These are phyloP conservation scores for Hybos culiciformis DNA, from an alignment of 2,888 invertebrate species.

Conservation along the genomic window DNA sequence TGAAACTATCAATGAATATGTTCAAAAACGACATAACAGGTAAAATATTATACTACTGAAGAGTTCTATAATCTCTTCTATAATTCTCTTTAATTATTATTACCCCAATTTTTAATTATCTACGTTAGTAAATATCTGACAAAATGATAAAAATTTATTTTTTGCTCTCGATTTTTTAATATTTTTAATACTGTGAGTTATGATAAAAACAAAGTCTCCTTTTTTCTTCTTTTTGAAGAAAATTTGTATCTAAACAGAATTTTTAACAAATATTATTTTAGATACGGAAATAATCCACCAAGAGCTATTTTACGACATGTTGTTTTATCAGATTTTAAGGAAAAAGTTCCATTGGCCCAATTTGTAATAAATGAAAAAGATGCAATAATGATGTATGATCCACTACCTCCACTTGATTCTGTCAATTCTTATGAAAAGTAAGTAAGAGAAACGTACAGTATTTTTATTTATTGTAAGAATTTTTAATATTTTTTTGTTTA, in stretches of 20 bases:
- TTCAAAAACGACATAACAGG: conserved; percentile 44
- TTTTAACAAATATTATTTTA: neutral
- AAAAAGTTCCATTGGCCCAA: conserved; percentile 34
- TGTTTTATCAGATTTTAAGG: conserved; percentile 37
- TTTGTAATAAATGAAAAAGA: conserved; percentile 32
- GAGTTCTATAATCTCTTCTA: too few species aligned
- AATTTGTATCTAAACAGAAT: neutral
- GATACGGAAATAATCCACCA: conserved; percentile 23
- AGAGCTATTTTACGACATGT: conserved; percentile 33
- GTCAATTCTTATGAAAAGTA: conserved; percentile 54
- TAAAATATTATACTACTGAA: conserved; percentile 36
- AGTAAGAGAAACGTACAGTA: neutral
- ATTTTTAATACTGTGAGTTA: too few species aligned
- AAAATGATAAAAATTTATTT: too few species aligned
- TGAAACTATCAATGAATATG: conserved; percentile 44
- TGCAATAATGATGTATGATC: conserved; percentile 57
- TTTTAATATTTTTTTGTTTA: neutral
- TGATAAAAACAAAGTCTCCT: neutral
- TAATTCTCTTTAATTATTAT: too few species aligned
- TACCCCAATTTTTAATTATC: too few species aligned
- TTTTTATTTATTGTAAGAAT: neutral
- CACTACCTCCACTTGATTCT: conserved; percentile 62
- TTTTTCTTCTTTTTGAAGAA: too few species aligned
- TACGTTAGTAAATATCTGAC: too few species aligned
- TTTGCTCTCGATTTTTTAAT: too few species aligned